Percentiles rank a stretch among this genome's conserved stretches.
Conservation (phyloP, 2,797 vertebrate species). For the Morus bassanus region DNA sequence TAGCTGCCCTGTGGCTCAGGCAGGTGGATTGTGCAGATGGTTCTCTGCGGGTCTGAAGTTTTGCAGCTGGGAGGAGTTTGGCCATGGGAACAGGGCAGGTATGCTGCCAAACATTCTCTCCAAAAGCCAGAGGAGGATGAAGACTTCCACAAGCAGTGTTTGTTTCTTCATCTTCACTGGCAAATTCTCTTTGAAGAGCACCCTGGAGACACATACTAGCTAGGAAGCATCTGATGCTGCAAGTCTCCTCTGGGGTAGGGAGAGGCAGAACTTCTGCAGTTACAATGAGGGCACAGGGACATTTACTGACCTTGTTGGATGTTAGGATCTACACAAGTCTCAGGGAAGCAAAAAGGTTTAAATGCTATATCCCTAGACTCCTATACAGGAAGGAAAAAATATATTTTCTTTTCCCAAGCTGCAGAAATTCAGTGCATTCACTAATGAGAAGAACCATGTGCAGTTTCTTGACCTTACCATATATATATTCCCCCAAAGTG, state of each 20-base stretch:
- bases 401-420: not conserved
- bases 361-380: not conserved
- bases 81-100: not conserved
- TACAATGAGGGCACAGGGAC: not conserved
- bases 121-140: not conserved
- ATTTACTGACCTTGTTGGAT: not conserved
- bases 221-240: not conserved
- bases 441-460: not conserved
- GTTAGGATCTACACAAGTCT: not conserved
- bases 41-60: slow-evolving; percentile 2
- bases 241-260: not conserved
- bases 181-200: not conserved
- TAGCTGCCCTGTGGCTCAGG: not conserved
- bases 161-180: not conserved
- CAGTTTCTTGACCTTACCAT: not conserved
- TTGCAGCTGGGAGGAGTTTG: not conserved
- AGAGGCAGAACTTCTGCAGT: not conserved
- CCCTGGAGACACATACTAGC: not conserved
- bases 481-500: not conserved
- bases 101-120: not conserved
- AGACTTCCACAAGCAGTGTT: not conserved
- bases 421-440: not conserved
- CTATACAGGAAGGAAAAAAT: not conserved
- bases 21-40: slow-evolving; percentile 18
- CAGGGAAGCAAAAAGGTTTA: not conserved